phyloP scores from a whole-genome alignment of 2,888 invertebrate species.

The Crocallis elinguaria region DNA sequence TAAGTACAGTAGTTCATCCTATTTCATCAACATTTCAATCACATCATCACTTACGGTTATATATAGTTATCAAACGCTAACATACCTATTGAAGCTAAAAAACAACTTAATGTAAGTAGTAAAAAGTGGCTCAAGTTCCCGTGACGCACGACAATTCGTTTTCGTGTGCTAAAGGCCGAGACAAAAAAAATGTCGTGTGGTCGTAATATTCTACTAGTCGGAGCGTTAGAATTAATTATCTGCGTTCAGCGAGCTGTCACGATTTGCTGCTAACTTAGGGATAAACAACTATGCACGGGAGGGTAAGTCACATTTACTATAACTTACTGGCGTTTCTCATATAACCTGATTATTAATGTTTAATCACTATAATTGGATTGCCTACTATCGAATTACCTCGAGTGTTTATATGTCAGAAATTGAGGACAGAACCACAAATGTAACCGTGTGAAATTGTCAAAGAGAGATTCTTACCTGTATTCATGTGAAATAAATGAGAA shows the following conservation, averaged over 20 bases:
- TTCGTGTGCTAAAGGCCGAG: too few relatives aligned
- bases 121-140: too few relatives aligned
- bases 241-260: constrained; percentile 22
- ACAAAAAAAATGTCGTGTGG: neutral
- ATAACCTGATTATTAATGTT: neutral
- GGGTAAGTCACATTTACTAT: neutral
- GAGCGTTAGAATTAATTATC: constrained; percentile 19
- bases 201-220: constrained; percentile 11
- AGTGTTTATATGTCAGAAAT: too few relatives aligned
- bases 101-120: too few relatives aligned
- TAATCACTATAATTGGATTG: neutral
- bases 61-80: too few relatives aligned
- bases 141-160: too few relatives aligned
- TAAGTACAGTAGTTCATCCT: too few relatives aligned
- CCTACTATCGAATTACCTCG: neutral
- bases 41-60: too few relatives aligned
- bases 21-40: too few relatives aligned
- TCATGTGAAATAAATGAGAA: neutral
- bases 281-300: constrained; percentile 9
- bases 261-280: constrained; percentile 12
- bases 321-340: neutral
- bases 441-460: too few relatives aligned
- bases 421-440: neutral
- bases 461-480: too few relatives aligned
- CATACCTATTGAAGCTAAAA: too few relatives aligned